A percentile compares a stretch with the other conserved stretches of the same genome.
Conservation (phyloP, 2,797 vertebrate species). For the Fundulus diaphanus region DNA sequence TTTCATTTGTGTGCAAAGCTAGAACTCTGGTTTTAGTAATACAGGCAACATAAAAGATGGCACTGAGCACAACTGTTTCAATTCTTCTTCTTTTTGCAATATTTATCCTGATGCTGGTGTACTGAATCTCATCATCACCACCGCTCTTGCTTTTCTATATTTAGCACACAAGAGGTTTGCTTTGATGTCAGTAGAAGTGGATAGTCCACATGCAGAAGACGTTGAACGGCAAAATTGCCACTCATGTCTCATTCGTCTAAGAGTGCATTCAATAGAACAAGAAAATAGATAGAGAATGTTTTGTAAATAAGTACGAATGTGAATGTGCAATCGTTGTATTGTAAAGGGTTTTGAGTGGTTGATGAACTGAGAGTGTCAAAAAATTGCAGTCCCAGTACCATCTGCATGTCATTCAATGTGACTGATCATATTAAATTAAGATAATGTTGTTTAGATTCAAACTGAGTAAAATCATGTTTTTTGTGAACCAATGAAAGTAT, state of each 20-base stretch:
- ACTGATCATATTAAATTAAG: conserved; percentile 3
- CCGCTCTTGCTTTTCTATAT: not conserved
- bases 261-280: not conserved
- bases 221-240: not conserved
- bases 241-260: not conserved
- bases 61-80: not conserved
- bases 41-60: not conserved
- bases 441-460: not conserved
- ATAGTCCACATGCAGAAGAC: not conserved
- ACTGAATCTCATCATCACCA: not conserved
- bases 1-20: not conserved
- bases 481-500: not conserved
- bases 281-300: not conserved
- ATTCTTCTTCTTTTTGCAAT: not conserved
- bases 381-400: not conserved
- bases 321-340: not conserved
- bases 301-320: not conserved
- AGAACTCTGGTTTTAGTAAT: not conserved
- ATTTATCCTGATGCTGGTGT: not conserved
- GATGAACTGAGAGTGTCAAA: not conserved
- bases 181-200: not conserved
- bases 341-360: not conserved
- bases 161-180: not conserved
- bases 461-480: not conserved
- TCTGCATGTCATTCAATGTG: not conserved